Conservation (phyloP, 2,797 vertebrate species). For the Sebastes matsubarae region DNA sequence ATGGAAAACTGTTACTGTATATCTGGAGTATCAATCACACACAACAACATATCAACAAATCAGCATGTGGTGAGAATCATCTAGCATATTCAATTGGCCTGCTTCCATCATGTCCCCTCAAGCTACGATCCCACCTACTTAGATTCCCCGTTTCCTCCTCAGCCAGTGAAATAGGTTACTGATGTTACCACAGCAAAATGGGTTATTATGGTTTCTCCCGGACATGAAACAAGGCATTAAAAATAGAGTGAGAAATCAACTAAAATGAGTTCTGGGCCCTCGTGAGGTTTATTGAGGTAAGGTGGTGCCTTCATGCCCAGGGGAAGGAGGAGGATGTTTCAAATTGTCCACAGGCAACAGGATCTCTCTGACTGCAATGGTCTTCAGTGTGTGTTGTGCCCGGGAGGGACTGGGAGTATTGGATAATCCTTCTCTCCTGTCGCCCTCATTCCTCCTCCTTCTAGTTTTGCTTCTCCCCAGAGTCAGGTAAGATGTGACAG, state of each 20-base stretch:
- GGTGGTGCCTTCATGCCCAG: slow-evolving; percentile 15
- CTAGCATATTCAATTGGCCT: slow-evolving; percentile 27
- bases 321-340: slow-evolving; percentile 30
- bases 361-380: slow-evolving; percentile 34
- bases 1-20: neutral
- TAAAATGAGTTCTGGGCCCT: slow-evolving; percentile 31
- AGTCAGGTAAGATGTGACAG: slow-evolving; percentile 41
- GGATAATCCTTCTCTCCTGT: slow-evolving; percentile 43
- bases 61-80: neutral
- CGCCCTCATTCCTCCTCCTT: slow-evolving; percentile 50
- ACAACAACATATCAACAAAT: slow-evolving; percentile 1
- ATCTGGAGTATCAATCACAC: neutral
- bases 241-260: slow-evolving; percentile 50
- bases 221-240: slow-evolving; percentile 50
- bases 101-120: slow-evolving; percentile 36
- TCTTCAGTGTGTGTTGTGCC: slow-evolving; percentile 21
- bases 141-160: slow-evolving; percentile 21
- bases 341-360: slow-evolving; percentile 42
- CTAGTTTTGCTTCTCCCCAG: slow-evolving; percentile 45
- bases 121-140: slow-evolving; percentile 53
- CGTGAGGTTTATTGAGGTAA: slow-evolving; percentile 33
- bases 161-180: slow-evolving; percentile 41
- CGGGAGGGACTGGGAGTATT: slow-evolving; percentile 28
- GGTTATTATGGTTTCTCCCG: slow-evolving; percentile 44
- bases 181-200: slow-evolving; percentile 32